Evolutionary conservation across 2,113 vertebrate genomes (phyloP), one percentile per base, ranked within the genome.

Genomic region (Hypanus sabinus): DNA sequence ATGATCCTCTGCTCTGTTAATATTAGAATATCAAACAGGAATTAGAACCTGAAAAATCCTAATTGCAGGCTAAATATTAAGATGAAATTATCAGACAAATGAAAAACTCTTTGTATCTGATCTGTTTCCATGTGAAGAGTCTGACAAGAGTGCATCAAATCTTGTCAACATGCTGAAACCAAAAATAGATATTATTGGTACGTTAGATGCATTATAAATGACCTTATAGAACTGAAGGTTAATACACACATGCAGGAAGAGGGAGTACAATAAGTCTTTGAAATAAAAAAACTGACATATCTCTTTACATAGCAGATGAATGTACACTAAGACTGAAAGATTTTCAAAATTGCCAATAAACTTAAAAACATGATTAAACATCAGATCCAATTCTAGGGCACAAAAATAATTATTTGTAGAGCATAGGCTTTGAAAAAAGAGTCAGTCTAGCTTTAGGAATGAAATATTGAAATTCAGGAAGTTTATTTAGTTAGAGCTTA

Each of bases 51-150:
- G 85, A 65, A 62, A 33, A 65, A 68, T 68, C 30, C 33, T 90
- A 65, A 62, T 65, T 62, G 57, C 83, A n/a, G 60, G 24, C 60
- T 18, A 62, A 90, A 65, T 16, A n/a, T 87, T 60, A 68, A 33
- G n/a, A 90, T 30, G 85, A 90, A 90, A 90, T 90, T 27, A 90
- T n/a, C 60, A 20, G 18, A n/a, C 57, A n/a, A 33, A 65, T 90
- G 62, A 90, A 90, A n/a, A 65, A 62, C 65, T 65, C 62, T 90
- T 68, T 65, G 85, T 68, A 90, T 90, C 85, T 90, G 62, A 90
- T 90, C 85, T 90, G 62, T 90, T 90, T 20, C 60, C 85, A 90
- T 60, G 65, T 33, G 85, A 24, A 33, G 85, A 68, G 60, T 65
- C 60, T 65, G 85, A 90, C 60, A 90, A 18, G 60, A n/a, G 65